Base-by-base conservation (phyloP, 2,113 vertebrate species). In the Atrichornis clamosus region DNA sequence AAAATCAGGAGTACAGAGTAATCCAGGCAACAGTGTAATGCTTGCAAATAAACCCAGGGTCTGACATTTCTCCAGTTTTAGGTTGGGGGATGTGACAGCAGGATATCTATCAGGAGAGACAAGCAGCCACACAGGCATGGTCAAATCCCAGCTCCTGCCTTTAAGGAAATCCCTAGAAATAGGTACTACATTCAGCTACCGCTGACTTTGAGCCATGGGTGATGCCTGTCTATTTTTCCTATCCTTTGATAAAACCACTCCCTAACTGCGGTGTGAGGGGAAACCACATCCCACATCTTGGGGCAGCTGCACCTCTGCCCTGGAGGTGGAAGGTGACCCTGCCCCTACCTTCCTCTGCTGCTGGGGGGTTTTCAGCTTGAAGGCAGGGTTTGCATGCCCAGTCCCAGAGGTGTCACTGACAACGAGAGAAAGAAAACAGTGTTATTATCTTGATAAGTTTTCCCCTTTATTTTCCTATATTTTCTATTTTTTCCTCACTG, bases 371-470 rank as follows among this genome's bases (percentile, higher is more conserved):
- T 98, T 99, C 86, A 98, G 55, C 90, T 99, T 98, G 98, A 99
- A 99, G 23, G 98, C 98, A 63, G 98, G 99, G 97, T 99, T 99
- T 90, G 98, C 73, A 0, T 99, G 99, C 44, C 99, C 98, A 8
- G 81, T 97, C 76, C 87, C 97, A 90, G 97, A 92, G 37, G 96
- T 59, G 63, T 97, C 97, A 6, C 97, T 98, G 84, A n/a, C 42
- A 77, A 81, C 7, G 4, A 94, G 44, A 67, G 50, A 76, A 89
- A 67, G 28, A 32, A 83, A 50, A 68, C 32, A 22, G 6, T 27
- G 35, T 89, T 85, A 94, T 56, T 67, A 64, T 30, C 58, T 64
- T 33, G 6, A 35, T 11, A 16, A 0, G 2, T 47, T 73, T 93
- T 68, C 19, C 82, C 20, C 21, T 89, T 74, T 72, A 26, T 77